Percentiles rank a stretch among this genome's conserved stretches.
These are phyloP conservation scores for Tragulus kanchil DNA, from an alignment of 2,113 vertebrate genomes.

Conservation along the genomic window DNA sequence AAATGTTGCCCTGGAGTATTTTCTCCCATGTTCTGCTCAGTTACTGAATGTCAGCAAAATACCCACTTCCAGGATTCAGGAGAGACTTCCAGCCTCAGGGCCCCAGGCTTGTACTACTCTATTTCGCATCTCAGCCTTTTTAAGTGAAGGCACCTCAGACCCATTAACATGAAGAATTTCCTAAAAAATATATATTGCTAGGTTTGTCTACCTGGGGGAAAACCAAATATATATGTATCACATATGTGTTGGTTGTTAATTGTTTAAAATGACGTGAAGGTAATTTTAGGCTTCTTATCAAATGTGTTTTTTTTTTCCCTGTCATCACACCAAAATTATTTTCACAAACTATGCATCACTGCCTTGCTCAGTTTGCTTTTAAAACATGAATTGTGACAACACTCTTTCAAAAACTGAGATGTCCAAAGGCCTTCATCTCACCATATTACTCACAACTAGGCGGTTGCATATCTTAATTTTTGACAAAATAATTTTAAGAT, in stretches of 20 bases:
- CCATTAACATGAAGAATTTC: not conserved
- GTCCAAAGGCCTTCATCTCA: not conserved
- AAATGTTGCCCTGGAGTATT: not conserved
- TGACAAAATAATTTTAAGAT: not conserved
- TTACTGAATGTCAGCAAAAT: not conserved
- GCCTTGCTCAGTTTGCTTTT: not conserved
- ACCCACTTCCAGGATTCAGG: not conserved
- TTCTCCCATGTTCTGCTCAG: not conserved
- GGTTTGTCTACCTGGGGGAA: not conserved
- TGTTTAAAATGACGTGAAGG: not conserved
- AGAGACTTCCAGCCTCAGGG: not conserved
- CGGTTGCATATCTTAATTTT: not conserved
- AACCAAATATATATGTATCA: not conserved
- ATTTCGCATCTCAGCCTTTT: not conserved
- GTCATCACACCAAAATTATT: too few relatives aligned
- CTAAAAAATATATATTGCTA: not conserved
- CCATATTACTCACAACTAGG: not conserved
- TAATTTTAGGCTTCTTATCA: not conserved
- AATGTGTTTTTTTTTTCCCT: not conserved
- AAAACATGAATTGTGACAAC: not conserved
- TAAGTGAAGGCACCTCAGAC: rapidly evolving
- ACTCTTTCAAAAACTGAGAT: not conserved
- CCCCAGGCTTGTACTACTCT: not conserved
- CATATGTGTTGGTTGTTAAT: not conserved
- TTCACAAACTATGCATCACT: too few relatives aligned